Conservation (phyloP, 2,113 vertebrate genomes). For the Nothoprocta perdicaria region DNA sequence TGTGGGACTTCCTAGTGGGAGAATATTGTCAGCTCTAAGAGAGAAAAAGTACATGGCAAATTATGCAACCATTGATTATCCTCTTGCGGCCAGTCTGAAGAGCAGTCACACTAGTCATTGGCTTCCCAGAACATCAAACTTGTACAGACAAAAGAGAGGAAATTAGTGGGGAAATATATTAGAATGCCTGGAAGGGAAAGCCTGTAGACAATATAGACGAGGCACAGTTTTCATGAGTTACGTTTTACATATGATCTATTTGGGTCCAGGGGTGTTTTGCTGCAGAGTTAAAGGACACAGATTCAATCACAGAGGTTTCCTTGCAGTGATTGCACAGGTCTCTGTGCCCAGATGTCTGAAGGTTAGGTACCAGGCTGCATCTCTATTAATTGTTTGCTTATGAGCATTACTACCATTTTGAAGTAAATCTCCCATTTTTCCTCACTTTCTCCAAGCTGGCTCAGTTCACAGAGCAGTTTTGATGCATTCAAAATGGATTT, state of each 20-base stretch:
- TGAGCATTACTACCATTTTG: background rate
- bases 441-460: accelerated
- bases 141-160: background rate
- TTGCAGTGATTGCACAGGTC: accelerated
- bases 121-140: background rate
- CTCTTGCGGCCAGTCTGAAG: background rate
- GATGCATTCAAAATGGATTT: background rate
- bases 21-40: background rate
- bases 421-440: background rate
- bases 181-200: background rate
- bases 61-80: slow-evolving; percentile 7
- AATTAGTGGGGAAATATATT: background rate
- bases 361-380: background rate
- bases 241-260: background rate
- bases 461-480: background rate
- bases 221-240: background rate
- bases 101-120: background rate
- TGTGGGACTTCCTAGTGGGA: background rate
- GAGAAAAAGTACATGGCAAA: background rate
- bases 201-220: background rate
- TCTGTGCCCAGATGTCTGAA: background rate
- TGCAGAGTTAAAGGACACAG: background rate
- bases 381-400: background rate
- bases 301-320: background rate
- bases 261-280: background rate